A percentile compares a stretch with the other conserved stretches of the same genome.
phyloP scores from a whole-genome alignment of 1,140 invertebrate species.

The Neodiprion fabricii region DNA sequence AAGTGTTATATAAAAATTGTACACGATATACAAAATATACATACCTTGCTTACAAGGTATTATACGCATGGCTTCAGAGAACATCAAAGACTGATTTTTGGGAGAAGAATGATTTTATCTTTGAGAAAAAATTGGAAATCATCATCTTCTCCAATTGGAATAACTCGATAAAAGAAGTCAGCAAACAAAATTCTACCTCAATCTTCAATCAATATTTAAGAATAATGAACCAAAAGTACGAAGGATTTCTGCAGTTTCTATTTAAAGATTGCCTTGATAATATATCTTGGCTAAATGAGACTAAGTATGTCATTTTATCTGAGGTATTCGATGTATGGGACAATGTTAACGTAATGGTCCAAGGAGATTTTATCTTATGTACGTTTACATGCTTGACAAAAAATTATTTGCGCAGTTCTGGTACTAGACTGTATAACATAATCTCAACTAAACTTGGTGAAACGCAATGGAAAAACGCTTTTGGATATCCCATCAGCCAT shows the following conservation, averaged over 20 bases:
- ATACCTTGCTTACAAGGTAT: slow-evolving; percentile 48
- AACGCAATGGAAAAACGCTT: slow-evolving; percentile 39
- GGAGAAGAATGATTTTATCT: slow-evolving; percentile 22
- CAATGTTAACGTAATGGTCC: slow-evolving; percentile 28
- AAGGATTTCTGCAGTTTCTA: slow-evolving; percentile 35
- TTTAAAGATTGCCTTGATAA: slow-evolving; percentile 37
- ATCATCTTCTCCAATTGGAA: slow-evolving; percentile 54
- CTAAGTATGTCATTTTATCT: slow-evolving; percentile 47
- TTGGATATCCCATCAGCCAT: slow-evolving; percentile 31
- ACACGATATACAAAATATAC: slow-evolving; percentile 45
- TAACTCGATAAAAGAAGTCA: slow-evolving; percentile 43
- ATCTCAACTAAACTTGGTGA: slow-evolving; percentile 38
- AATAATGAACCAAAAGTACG: slow-evolving; percentile 47
- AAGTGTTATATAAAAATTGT: slow-evolving; percentile 41
- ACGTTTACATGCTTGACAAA: slow-evolving; percentile 39
- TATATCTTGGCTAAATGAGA: slow-evolving; percentile 49
- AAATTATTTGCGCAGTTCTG: slow-evolving; percentile 39
- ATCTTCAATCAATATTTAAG: slow-evolving; percentile 46
- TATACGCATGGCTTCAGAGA: slow-evolving; percentile 44
- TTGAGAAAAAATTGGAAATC: slow-evolving; percentile 42
- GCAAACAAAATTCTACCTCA: slow-evolving; percentile 37
- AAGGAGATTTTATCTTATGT: slow-evolving; percentile 31
- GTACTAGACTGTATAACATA: slow-evolving; percentile 42
- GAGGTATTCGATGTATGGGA: slow-evolving; percentile 41
- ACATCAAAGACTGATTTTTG: slow-evolving; percentile 39